Conservation (phyloP, 92 coral and sea anemone species). For the Scolanthus callimorphus region DNA sequence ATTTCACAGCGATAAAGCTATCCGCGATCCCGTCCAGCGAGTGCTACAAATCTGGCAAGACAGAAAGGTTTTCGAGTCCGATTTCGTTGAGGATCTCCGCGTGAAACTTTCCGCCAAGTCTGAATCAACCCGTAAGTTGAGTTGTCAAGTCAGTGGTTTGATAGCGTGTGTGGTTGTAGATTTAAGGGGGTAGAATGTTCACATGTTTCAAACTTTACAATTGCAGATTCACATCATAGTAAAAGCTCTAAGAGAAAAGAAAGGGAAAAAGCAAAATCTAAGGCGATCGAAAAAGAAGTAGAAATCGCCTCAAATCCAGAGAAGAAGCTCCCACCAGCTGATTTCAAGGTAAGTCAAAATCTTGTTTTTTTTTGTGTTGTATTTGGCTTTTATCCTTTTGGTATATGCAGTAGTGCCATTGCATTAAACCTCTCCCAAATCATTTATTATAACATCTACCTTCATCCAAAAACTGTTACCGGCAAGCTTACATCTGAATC, state of each 20-base stretch:
- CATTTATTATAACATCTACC: no score
- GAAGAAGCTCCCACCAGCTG: conserved; percentile 83
- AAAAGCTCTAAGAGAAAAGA: not conserved
- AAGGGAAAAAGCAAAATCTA: conserved; percentile 13
- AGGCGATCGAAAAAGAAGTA: conserved; percentile 22
- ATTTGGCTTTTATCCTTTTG: no score
- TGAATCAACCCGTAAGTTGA: not conserved
- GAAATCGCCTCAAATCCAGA: conserved; percentile 21
- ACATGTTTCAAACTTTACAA: not conserved
- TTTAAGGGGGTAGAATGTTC: not conserved
- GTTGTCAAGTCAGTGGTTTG: not conserved
- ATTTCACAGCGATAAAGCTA: conserved; percentile 59
- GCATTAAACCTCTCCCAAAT: no score
- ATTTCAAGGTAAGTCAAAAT: conserved; percentile 96
- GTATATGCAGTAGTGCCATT: no score
- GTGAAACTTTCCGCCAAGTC: conserved; percentile 44
- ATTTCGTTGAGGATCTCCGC: conserved; percentile 66
- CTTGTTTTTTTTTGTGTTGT: no score
- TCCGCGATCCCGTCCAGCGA: conserved; percentile 70
- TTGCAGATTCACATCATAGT: not conserved
- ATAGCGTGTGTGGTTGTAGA: no score
- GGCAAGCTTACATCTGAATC: no score
- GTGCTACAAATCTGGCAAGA: conserved; percentile 97
- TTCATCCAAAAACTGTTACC: no score
- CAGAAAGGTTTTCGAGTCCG: conserved; percentile 82